These are phyloP conservation scores for Onychomys leucogaster DNA, from an alignment of 2,797 vertebrate species.

Conservation along the genomic window DNA sequence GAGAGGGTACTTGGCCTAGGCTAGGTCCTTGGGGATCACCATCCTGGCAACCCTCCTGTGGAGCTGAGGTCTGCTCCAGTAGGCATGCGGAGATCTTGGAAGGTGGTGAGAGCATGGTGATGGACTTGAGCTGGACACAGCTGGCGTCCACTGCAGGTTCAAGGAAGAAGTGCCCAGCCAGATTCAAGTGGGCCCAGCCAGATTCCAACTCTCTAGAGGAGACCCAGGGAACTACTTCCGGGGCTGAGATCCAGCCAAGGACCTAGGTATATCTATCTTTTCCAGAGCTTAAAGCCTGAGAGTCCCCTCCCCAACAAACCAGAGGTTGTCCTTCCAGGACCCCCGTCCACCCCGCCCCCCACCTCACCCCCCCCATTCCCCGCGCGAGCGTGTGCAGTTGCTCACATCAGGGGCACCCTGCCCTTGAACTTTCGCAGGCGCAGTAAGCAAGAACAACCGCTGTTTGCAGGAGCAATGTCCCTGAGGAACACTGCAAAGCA, in stretches of 20 bases:
- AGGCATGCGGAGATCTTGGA: rapidly evolving
- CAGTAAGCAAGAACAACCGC: rapidly evolving
- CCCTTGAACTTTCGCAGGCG: neutral
- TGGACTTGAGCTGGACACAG: neutral
- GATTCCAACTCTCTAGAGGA: neutral
- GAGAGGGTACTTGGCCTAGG: constrained; percentile 48
- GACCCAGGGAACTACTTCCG: neutral
- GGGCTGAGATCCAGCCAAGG: neutral
- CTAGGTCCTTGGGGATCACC: neutral
- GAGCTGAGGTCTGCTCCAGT: neutral
- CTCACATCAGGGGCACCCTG: rapidly evolving
- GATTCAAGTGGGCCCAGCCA: rapidly evolving
- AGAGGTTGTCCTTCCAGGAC: neutral
- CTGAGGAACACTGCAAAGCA: neutral
- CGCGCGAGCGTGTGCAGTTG: too few relatives aligned
- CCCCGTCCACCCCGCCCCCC: too few relatives aligned
- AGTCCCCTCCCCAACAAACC: neutral
- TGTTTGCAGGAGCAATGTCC: neutral
- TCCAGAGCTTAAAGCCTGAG: neutral
- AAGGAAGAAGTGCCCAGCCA: neutral
- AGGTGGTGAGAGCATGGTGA: neutral
- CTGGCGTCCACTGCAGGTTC: rapidly evolving
- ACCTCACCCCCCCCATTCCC: too few relatives aligned
- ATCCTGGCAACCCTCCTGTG: neutral
- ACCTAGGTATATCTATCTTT: neutral